These are phyloP conservation scores for Centropyge bicolor DNA, from an alignment of 2,797 vertebrate genomes.

Conservation along the genomic window DNA sequence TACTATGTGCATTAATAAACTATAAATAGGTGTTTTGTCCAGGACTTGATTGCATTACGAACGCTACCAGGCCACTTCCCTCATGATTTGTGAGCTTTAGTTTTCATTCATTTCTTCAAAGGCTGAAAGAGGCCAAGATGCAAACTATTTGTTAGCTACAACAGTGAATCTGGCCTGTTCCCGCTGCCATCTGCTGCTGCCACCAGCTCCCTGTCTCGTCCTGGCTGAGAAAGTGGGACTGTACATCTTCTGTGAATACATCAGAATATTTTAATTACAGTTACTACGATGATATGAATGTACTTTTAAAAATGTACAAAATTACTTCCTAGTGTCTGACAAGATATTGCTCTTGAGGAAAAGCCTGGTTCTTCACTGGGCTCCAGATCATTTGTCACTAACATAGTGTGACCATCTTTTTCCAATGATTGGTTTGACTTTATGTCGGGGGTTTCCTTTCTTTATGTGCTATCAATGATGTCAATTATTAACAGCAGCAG, in stretches of 20 bases:
- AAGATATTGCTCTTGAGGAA: no score
- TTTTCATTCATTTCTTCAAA: conserved; percentile 18
- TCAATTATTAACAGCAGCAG: no score
- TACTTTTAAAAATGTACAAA: conserved; percentile 7
- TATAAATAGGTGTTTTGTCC: not conserved
- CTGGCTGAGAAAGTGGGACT: conserved; percentile 27
- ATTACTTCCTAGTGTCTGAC: no score
- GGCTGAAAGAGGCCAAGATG: conserved; percentile 32
- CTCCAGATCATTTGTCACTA: not conserved
- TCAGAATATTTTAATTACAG: not conserved
- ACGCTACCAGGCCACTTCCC: not conserved
- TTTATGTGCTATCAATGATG: conserved; percentile 8
- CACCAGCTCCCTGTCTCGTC: not conserved
- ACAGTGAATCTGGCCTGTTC: conserved; percentile 16
- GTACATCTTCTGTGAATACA: conserved; percentile 22
- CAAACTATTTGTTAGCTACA: conserved; percentile 21
- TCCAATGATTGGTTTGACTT: conserved; percentile 5
- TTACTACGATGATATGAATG: conserved; percentile 20
- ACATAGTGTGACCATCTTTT: conserved; percentile 3
- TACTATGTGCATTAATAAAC: no score
- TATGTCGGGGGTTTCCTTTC: conserved; percentile 1
- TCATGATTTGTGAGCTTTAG: not conserved
- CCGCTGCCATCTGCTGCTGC: conserved; percentile 35
- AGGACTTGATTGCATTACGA: no score
- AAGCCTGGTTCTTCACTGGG: not conserved